These are phyloP conservation scores for Aldabrachelys gigantea DNA, from an alignment of 2,113 vertebrate genomes.

Conservation along the genomic window DNA sequence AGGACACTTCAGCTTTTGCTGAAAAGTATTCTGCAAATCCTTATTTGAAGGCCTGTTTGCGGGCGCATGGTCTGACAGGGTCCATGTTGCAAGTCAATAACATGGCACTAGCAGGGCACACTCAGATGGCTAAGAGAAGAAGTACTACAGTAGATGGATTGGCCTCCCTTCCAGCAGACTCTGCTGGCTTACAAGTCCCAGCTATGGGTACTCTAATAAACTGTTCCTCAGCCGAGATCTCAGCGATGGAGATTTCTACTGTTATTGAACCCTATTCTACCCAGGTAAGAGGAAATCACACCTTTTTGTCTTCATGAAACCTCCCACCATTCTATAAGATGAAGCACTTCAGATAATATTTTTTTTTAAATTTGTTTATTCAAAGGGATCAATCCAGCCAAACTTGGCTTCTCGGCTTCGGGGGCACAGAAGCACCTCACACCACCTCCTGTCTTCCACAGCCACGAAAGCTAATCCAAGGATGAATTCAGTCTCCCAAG, in stretches of 20 bases:
- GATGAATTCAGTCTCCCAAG: rapidly evolving
- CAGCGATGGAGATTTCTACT: not conserved
- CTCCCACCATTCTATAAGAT: not conserved
- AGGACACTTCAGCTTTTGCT: not conserved
- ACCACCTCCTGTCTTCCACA: not conserved
- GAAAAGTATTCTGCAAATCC: not conserved
- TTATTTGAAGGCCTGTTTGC: not conserved
- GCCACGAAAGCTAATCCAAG: rapidly evolving
- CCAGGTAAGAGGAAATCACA: not conserved
- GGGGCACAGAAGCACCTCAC: not conserved
- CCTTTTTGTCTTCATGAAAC: not conserved
- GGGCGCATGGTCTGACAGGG: not conserved
- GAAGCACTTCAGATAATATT: not conserved
- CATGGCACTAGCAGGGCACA: not conserved
- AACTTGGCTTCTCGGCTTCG: not conserved
- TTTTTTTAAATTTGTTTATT: not conserved
- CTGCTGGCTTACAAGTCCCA: rapidly evolving
- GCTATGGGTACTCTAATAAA: not conserved
- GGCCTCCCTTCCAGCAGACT: not conserved
- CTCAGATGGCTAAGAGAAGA: not conserved
- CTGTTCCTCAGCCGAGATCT: not conserved
- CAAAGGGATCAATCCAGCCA: not conserved
- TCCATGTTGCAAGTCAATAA: not conserved
- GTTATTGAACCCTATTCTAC: not conserved
- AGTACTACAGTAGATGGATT: not conserved